Conservation (phyloP, 2,888 invertebrate species). For the Gandaritis pyraliata region DNA sequence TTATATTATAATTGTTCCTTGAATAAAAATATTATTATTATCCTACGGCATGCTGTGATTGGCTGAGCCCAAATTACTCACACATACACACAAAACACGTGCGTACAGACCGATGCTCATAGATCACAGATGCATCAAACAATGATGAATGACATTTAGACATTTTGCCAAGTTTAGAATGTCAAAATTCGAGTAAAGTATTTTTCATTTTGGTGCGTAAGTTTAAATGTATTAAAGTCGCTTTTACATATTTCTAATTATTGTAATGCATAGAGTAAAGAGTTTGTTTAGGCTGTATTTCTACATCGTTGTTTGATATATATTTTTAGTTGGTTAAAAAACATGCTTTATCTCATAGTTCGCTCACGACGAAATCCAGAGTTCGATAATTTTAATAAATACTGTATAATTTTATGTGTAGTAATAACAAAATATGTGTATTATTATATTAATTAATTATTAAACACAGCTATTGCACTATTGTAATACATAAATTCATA, state of each 20-base stretch:
- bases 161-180: constrained; percentile 16
- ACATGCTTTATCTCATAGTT: not conserved
- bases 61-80: no score
- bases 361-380: not conserved
- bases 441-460: not conserved
- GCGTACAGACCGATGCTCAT: not conserved
- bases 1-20: no score
- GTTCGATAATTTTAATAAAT: not conserved
- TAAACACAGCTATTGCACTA: constrained; percentile 29
- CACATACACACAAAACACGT: no score
- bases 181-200: not conserved
- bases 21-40: no score
- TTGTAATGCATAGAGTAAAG: constrained; percentile 44
- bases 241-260: constrained; percentile 34
- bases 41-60: no score
- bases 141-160: constrained; percentile 12
- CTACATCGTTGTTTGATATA: constrained; percentile 40
- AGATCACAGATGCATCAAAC: constrained; percentile 7
- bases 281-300: constrained; percentile 35
- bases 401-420: constrained; percentile 4
- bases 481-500: constrained; percentile 28
- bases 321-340: not conserved
- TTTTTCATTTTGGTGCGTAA: constrained; percentile 17
- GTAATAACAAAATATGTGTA: constrained; percentile 3
- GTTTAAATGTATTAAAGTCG: constrained; percentile 8